Conservation (phyloP, 2,113 vertebrate genomes). For the Phodopus roborovskii region DNA sequence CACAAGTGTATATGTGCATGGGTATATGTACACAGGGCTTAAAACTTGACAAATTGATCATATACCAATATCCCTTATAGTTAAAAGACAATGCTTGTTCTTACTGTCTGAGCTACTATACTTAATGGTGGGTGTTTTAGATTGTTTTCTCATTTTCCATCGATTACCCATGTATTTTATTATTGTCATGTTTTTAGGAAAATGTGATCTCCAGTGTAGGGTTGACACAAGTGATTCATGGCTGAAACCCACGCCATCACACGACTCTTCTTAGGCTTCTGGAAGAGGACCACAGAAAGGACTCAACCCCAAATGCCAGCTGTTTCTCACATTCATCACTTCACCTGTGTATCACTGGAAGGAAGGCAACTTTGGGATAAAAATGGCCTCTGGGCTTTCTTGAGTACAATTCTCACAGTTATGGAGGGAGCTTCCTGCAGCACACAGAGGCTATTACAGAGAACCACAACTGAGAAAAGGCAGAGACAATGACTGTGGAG, state of each 20-base stretch:
- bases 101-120: not conserved
- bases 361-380: not conserved
- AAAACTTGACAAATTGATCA: not conserved
- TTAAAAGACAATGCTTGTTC: constrained; percentile 1
- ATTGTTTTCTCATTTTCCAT: constrained; percentile 14
- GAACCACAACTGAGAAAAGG: not conserved
- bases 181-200: constrained; percentile 1
- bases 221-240: not conserved
- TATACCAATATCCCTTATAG: not conserved
- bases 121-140: not conserved
- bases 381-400: not conserved
- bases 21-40: not conserved
- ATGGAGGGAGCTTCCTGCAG: not conserved
- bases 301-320: not conserved
- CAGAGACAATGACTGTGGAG: not conserved
- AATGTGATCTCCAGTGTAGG: not conserved
- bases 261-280: not conserved
- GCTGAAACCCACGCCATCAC: not conserved
- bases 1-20: not conserved
- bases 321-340: not conserved
- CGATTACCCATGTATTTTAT: not conserved
- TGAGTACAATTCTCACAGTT: not conserved
- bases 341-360: not conserved
- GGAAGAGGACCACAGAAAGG: not conserved
- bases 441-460: not conserved